Evolutionary conservation across 1,140 invertebrate species (phyloP), one percentile per base, ranked within the genome.

Genomic region (Drosophila varians): DNA sequence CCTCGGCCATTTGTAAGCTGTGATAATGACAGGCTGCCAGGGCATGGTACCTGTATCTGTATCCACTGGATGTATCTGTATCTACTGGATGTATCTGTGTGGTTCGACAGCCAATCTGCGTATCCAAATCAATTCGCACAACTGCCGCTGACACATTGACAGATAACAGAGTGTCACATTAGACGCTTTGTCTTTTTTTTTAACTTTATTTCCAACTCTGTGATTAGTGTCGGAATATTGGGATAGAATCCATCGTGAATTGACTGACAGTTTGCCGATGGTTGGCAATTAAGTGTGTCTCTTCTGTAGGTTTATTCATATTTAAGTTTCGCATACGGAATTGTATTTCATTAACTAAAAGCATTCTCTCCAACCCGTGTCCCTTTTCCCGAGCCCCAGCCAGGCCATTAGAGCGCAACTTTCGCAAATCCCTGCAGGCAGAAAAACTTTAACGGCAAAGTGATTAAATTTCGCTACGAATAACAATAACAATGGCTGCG

Each of bases 331-430:
- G 45, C 53, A 40, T 36, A 61, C 64, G 64, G 75, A 87, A 74
- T 87, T 69, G 55, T 56, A 87, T 86, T 86, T 86, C 78, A 86
- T 86, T 86, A 86, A 82, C 77, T 86, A 86, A 86, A 82, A 87
- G 82, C 83, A 11, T 31, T 26, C 42, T 26, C 16, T 21, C 23
- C 31, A 38, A n/a, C n/a, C n/a, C n/a, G n/a, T n/a, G n/a, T n/a
- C n/a, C n/a, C n/a, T n/a, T n/a, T n/a, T 46, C 48, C 57, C 28
- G 54, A 51, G 46, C 61, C 68, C 80, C 82, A 70, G 58, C 16
- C 68, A 69, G 57, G 55, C 73, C 73, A 87, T 87, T 86, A 86
- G 66, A 74, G 42, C 61, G 40, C 36, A 60, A 75, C 43, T 66
- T 68, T 23, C 53, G 40, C 71, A 69, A 79, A 64, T 79, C 54